Evolutionary conservation across 2,113 vertebrate species (phyloP), one percentile per base, ranked within the genome.

Genomic region (Callorhinus ursinus): DNA sequence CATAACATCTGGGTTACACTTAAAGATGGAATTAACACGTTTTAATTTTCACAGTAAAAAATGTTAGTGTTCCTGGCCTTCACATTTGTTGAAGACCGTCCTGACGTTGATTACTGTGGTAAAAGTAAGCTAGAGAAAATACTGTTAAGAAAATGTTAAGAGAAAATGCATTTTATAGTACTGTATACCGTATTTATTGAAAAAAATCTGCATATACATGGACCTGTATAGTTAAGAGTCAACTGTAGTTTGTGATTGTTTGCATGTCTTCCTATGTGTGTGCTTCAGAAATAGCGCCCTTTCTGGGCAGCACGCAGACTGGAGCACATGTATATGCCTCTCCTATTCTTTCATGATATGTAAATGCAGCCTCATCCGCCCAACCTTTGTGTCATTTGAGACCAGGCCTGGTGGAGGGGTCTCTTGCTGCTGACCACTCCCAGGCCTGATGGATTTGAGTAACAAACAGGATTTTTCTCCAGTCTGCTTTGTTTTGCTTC

Each of bases 41-140:
- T 77, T 93, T 83, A 71, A n/a, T 93, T 82, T 95, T 88, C 13
- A 59, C 53, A 5, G n/a, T 55, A 57, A 28, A 88, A 76, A 55
- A 72, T 82, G 28, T 81, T 85, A 18, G 2, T 79, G 5, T 77
- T 92, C 83, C 67, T 95, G 55, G 42, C 42, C 72, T 88, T 95
- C 74, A 14, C 9, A 31, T 96, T 94, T 90, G 81, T 93, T 92
- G 91, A 95, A 88, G 63, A 86, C 13, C 51, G 31, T 88, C 72
- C 5, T 93, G 76, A 39, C 55, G 22, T 93, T 93, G 42, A 67
- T 88, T 91, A 14, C 55, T 79, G 11, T 72, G 77, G 15, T 28
- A 77, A 49, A 77, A 77, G 42, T 49, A 49, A 77, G 42, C 74
- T 77, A 77, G 74, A 77, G 74, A 18, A 76, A 76, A 42, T 76